Conservation (phyloP, 2,113 vertebrate genomes). For the Chloroceryle aenea region DNA sequence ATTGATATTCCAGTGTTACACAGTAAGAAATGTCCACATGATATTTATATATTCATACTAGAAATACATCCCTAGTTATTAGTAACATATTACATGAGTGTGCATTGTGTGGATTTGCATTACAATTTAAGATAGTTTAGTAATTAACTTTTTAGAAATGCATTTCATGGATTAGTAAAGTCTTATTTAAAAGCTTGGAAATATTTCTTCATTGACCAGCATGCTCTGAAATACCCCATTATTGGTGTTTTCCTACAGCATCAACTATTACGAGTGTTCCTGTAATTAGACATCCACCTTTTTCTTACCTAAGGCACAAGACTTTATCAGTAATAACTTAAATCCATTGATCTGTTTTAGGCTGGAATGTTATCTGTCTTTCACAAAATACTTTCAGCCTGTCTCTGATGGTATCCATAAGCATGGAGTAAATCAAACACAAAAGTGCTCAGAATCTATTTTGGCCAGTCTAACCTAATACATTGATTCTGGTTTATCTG, state of each 20-base stretch:
- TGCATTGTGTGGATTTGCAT: background rate
- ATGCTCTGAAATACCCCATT: background rate
- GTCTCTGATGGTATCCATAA: background rate
- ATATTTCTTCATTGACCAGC: background rate
- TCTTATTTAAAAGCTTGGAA: background rate
- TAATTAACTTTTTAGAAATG: background rate
- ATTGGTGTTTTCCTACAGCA: background rate
- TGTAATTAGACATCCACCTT: background rate
- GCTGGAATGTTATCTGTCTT: background rate
- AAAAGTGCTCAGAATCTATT: background rate
- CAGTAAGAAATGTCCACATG: background rate
- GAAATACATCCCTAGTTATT: background rate
- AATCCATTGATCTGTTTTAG: background rate
- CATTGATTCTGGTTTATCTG: background rate
- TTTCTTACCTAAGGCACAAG: background rate
- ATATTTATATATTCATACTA: background rate
- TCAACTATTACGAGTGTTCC: background rate
- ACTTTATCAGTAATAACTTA: background rate
- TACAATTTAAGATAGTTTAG: background rate
- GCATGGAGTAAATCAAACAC: background rate
- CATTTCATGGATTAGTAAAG: background rate
- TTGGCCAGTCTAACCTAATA: background rate
- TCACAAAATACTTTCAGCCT: background rate
- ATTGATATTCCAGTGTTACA: background rate
- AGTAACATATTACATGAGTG: background rate